Evolutionary conservation across 1,140 invertebrate genomes (phyloP).

Genomic region (Neodiprion pinetum): DNA sequence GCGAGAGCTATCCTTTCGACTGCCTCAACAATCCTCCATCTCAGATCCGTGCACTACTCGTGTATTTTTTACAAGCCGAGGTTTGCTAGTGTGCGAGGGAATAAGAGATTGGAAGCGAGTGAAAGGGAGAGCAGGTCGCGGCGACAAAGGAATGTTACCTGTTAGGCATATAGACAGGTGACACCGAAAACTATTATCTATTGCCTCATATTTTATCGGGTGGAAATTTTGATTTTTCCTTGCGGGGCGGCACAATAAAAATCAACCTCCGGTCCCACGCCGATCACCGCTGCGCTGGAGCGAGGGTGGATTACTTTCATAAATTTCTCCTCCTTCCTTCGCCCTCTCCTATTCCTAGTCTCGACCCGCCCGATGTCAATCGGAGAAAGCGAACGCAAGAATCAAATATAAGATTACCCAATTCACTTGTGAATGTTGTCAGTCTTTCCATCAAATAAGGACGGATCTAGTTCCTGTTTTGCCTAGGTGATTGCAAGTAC

Average conservation of each 20-base stretch:
- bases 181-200: conserved; percentile 5
- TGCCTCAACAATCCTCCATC: background rate
- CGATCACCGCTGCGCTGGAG: background rate
- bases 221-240: conserved; percentile 3
- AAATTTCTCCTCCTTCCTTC: background rate
- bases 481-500: too few species aligned
- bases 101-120: background rate
- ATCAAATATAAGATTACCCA: background rate
- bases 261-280: conserved; percentile 6
- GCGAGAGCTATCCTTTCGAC: conserved; percentile 1
- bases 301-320: conserved; percentile 7
- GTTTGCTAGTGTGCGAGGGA: background rate
- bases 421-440: background rate
- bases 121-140: background rate
- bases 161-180: conserved; percentile 7
- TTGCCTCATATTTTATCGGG: conserved; percentile 7
- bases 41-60: background rate
- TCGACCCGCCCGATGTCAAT: background rate
- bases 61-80: background rate
- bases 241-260: background rate
- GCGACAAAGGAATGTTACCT: conserved; percentile 4
- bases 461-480: too few species aligned
- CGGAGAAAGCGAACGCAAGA: background rate
- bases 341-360: background rate
- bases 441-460: too few species aligned